These are phyloP conservation scores for Aradophagus sp. DNA, from an alignment of 1,140 invertebrate genomes.

Conservation along the genomic window DNA sequence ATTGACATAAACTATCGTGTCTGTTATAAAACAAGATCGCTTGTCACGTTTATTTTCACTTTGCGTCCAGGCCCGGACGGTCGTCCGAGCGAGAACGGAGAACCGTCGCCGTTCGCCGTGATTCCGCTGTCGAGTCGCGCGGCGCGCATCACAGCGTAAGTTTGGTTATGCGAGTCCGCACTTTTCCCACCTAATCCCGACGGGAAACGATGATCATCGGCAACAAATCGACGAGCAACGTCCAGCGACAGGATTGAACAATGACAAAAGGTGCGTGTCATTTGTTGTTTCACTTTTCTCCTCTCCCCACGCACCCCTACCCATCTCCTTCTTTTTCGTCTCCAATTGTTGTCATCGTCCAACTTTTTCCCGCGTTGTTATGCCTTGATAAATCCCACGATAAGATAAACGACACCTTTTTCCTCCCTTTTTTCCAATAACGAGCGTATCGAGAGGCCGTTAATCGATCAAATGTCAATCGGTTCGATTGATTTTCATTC, in stretches of 20 bases:
- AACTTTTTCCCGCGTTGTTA: too few species aligned
- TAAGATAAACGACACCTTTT: too few species aligned
- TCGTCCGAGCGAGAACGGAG: background rate
- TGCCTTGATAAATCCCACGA: too few species aligned
- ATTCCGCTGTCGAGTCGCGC: background rate
- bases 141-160: background rate
- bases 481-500: too few species aligned
- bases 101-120: background rate
- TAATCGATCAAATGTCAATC: too few species aligned
- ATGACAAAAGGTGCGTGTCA: constrained; percentile 1
- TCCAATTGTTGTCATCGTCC: too few species aligned
- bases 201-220: background rate
- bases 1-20: constrained; percentile 9
- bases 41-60: constrained; percentile 18
- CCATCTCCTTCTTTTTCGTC: too few species aligned
- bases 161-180: constrained; percentile 16
- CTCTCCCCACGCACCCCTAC: background rate
- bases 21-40: constrained; percentile 1
- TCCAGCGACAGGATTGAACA: constrained; percentile 1
- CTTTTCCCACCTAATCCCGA: background rate
- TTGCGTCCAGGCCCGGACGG: background rate
- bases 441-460: too few species aligned
- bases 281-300: background rate
- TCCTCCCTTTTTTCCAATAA: too few species aligned
- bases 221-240: constrained; percentile 6